Conservation (phyloP, 1,140 invertebrate genomes). For the Adelges cooleyi region DNA sequence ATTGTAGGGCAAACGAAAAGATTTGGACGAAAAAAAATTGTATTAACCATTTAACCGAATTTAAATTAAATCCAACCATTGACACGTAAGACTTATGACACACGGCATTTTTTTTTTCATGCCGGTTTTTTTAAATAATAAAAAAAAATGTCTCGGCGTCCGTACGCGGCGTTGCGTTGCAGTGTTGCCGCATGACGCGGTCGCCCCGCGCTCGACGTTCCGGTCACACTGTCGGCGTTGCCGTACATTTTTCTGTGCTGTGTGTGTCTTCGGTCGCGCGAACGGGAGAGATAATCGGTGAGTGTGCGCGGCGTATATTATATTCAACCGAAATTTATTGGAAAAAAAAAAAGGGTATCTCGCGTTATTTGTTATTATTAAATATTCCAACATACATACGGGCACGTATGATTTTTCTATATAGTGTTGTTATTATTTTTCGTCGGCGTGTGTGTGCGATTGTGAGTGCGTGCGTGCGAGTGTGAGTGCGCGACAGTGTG, state of each 20-base stretch:
- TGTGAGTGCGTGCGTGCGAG: not conserved
- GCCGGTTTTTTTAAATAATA: not conserved
- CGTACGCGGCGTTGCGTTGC: not conserved
- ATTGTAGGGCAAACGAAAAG: too few species aligned
- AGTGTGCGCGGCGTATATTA: constrained; percentile 28
- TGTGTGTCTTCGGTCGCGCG: too few species aligned
- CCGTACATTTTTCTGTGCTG: constrained; percentile 26
- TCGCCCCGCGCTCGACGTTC: not conserved
- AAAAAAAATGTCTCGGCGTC: not conserved
- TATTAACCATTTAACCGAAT: too few species aligned
- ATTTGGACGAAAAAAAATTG: too few species aligned
- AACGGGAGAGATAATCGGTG: constrained; percentile 28
- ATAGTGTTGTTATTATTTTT: constrained; percentile 27
- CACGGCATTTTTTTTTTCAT: too few species aligned
- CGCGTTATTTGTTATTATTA: too few species aligned
- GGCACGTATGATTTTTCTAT: constrained; percentile 24
- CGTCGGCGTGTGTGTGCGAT: not conserved
- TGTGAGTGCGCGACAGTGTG: not conserved
- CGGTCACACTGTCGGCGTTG: constrained; percentile 1
- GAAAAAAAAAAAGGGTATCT: constrained; percentile 26
- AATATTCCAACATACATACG: too few species aligned
- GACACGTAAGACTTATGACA: too few species aligned
- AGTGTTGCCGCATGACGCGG: constrained; percentile 16
- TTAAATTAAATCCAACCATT: too few species aligned
- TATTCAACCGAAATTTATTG: constrained; percentile 26